A percentile compares a stretch with the other conserved stretches of the same genome.
These are phyloP conservation scores for Siniperca obscura DNA, from an alignment of 2,797 vertebrate species.

Conservation along the genomic window DNA sequence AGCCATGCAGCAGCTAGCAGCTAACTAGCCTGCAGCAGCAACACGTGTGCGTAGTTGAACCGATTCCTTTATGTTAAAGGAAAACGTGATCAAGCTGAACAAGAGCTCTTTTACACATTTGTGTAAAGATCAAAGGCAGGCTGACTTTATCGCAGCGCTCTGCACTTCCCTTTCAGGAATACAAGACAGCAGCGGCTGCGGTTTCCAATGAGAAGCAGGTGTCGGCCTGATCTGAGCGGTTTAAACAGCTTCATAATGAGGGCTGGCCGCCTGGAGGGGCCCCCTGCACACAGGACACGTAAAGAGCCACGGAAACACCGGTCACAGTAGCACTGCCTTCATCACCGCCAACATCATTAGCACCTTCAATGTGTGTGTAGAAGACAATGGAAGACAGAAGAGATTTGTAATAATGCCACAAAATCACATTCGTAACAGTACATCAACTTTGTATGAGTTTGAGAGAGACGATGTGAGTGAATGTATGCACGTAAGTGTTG, in stretches of 20 bases:
- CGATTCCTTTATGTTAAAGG: slow-evolving; percentile 39
- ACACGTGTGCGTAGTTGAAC: slow-evolving; percentile 47
- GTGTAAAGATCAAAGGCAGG: slow-evolving; percentile 74
- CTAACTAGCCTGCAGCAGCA: neutral
- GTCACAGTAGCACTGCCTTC: slow-evolving; percentile 26
- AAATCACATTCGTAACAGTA: neutral
- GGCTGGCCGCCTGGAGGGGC: slow-evolving; percentile 59
- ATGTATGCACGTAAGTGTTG: neutral
- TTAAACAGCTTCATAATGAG: slow-evolving; percentile 78
- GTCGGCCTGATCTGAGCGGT: slow-evolving; percentile 58
- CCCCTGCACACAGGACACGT: slow-evolving; percentile 63
- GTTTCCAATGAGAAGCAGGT: slow-evolving; percentile 82
- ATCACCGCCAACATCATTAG: neutral
- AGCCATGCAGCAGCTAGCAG: slow-evolving; percentile 7
- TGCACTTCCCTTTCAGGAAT: slow-evolving; percentile 54
- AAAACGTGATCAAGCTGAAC: slow-evolving; percentile 69
- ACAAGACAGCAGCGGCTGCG: slow-evolving; percentile 56
- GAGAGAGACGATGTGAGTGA: neutral
- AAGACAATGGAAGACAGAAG: neutral
- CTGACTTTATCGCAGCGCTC: slow-evolving; percentile 56
- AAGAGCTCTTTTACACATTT: slow-evolving; percentile 53
- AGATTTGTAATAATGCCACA: neutral
- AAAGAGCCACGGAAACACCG: slow-evolving; percentile 59
- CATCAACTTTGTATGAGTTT: accelerated
- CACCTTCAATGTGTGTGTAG: neutral